These are phyloP conservation scores for Suncus etruscus DNA, from an alignment of 2,113 vertebrate species.

Conservation along the genomic window DNA sequence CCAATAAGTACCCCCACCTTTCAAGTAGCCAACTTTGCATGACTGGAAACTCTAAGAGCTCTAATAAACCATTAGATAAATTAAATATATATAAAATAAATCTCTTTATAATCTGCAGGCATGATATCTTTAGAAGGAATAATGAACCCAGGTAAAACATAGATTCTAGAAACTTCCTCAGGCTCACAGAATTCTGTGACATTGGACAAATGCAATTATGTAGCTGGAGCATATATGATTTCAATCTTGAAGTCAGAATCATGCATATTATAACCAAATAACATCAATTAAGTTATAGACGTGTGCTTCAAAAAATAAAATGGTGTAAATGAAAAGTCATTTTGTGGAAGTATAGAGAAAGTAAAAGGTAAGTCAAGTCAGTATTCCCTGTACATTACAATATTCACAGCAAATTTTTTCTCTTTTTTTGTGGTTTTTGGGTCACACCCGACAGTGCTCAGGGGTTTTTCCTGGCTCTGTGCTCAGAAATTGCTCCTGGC, in stretches of 20 bases:
- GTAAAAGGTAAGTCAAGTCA: background rate
- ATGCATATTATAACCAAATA: background rate
- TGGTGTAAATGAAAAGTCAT: background rate
- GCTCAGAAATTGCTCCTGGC: too few relatives aligned
- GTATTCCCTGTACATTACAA: background rate
- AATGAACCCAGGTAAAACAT: background rate
- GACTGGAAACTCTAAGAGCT: background rate
- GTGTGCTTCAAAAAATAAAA: background rate
- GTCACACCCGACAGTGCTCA: too few relatives aligned
- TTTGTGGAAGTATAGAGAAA: too few relatives aligned
- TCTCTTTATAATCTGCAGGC: background rate
- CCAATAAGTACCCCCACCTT: background rate
- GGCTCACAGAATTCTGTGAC: background rate
- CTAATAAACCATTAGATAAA: background rate
- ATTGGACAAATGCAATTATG: background rate
- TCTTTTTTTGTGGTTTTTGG: too few relatives aligned
- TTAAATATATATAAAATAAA: background rate
- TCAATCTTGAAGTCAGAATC: constrained; percentile 3
- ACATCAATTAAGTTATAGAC: background rate
- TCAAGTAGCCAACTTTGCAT: background rate
- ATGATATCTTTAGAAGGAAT: background rate
- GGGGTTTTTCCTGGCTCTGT: too few relatives aligned
- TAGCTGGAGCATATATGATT: background rate
- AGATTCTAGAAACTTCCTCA: background rate
- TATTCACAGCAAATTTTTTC: too few relatives aligned